Percentiles rank a stretch among this genome's conserved stretches.
These are phyloP conservation scores for Anguilla anguilla DNA, from an alignment of 2,797 vertebrate genomes.

Conservation along the genomic window DNA sequence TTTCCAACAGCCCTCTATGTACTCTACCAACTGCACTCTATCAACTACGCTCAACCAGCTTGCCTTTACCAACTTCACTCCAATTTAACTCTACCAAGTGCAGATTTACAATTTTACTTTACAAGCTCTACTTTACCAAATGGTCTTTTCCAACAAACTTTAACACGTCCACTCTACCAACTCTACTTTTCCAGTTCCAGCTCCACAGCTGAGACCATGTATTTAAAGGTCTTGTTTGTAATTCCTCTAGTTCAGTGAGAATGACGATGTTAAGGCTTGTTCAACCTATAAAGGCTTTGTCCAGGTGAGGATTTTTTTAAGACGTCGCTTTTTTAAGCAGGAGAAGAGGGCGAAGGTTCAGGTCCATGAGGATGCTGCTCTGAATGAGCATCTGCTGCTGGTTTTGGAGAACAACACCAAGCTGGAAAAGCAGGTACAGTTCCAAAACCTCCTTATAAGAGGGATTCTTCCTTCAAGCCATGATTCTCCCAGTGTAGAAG, in stretches of 20 bases:
- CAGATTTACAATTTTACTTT: too few species aligned
- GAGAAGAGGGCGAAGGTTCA: conserved; percentile 76
- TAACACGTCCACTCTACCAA: too few species aligned
- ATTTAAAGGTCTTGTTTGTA: too few species aligned
- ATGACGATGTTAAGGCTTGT: neutral
- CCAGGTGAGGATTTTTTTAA: neutral
- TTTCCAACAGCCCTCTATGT: too few species aligned
- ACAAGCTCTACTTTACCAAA: too few species aligned
- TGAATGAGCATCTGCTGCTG: conserved; percentile 83
- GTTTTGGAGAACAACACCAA: conserved; percentile 80
- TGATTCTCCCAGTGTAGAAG: neutral
- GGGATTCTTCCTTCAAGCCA: neutral
- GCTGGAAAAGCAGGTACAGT: conserved; percentile 79
- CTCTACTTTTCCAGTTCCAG: too few species aligned
- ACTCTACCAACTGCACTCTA: too few species aligned
- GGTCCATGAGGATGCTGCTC: conserved; percentile 76
- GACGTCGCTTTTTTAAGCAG: conserved; percentile 47
- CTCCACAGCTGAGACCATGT: too few species aligned
- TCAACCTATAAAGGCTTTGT: neutral
- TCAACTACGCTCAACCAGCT: too few species aligned
- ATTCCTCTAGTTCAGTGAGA: neutral
- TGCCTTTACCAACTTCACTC: too few species aligned
- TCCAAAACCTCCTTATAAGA: neutral
- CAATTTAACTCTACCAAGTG: too few species aligned
- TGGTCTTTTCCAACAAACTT: too few species aligned